Conservation (phyloP, 2,113 vertebrate genomes). For the Cranoglanis bouderius region DNA sequence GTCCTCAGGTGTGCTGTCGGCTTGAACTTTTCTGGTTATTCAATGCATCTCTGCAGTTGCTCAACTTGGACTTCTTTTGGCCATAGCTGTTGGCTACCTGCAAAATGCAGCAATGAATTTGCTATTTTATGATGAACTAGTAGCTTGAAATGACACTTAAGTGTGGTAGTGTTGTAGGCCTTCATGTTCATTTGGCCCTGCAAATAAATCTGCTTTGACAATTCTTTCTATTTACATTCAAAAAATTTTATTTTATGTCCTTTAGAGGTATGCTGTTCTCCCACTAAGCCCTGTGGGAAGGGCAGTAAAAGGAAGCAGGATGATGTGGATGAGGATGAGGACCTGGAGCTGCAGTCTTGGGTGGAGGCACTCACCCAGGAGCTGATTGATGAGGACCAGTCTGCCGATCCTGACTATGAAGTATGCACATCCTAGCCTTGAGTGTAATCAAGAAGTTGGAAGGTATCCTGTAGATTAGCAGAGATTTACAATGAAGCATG, state of each 20-base stretch:
- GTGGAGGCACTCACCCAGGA: slow-evolving; percentile 68
- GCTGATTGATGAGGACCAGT: slow-evolving; percentile 65
- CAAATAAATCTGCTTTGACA: background rate
- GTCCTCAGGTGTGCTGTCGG: slow-evolving; percentile 68
- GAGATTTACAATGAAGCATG: background rate
- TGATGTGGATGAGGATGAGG: slow-evolving; percentile 72
- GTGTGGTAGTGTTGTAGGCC: background rate
- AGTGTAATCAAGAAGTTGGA: background rate
- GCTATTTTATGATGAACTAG: background rate
- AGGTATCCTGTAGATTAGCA: background rate
- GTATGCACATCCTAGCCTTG: slow-evolving; percentile 38
- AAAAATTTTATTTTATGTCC: background rate
- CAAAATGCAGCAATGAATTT: background rate
- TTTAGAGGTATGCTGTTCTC: slow-evolving; percentile 68
- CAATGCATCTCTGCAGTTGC: background rate
- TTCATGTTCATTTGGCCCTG: background rate
- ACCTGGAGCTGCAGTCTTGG: slow-evolving; percentile 74
- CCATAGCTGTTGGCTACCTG: background rate
- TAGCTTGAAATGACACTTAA: background rate
- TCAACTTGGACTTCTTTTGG: background rate
- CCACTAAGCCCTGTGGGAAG: slow-evolving; percentile 68
- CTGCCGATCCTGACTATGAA: slow-evolving; percentile 63
- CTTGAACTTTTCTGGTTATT: background rate
- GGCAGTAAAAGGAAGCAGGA: slow-evolving; percentile 80
- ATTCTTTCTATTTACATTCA: background rate